phyloP scores from a whole-genome alignment of 2,113 vertebrate genomes.

The Bostrychus sinensis region DNA sequence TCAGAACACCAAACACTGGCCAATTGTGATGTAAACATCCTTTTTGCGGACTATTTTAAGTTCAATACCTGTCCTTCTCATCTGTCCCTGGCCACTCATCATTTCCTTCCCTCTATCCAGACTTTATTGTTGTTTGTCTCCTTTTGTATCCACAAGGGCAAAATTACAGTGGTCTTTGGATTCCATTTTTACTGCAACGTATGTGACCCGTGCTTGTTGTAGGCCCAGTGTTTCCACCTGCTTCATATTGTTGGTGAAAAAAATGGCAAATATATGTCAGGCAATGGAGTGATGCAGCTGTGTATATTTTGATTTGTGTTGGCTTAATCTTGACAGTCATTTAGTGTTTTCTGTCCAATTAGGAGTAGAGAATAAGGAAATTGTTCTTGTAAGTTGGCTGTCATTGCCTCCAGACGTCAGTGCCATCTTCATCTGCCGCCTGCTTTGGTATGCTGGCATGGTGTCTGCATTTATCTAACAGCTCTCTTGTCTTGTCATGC shows the following conservation, averaged over 20 bases:
- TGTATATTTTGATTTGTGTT: neutral
- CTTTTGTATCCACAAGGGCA: slow-evolving; percentile 19
- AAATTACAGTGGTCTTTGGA: slow-evolving; percentile 7
- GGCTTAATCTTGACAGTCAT: neutral
- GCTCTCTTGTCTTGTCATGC: neutral
- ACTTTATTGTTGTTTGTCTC: slow-evolving; percentile 7
- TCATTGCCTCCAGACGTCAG: slow-evolving; percentile 9
- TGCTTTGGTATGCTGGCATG: slow-evolving; percentile 12
- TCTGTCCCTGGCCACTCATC: slow-evolving; percentile 25
- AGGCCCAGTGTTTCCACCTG: neutral
- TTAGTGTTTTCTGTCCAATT: slow-evolving; percentile 3
- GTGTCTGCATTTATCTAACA: slow-evolving; percentile 7
- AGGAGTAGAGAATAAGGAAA: neutral
- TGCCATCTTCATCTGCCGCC: slow-evolving; percentile 13
- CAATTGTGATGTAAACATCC: neutral
- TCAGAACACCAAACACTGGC: neutral
- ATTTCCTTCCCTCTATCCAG: slow-evolving; percentile 4
- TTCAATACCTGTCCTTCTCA: slow-evolving; percentile 6
- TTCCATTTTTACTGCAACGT: neutral
- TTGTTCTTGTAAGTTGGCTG: neutral
- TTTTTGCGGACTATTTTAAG: slow-evolving; percentile 17
- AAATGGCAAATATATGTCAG: no score
- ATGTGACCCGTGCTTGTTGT: slow-evolving; percentile 11
- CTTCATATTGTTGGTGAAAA: neutral
- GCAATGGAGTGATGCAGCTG: neutral